A percentile compares a stretch with the other conserved stretches of the same genome.
Conservation (phyloP, 2,888 invertebrate species). For the Idaea dimidiata region DNA sequence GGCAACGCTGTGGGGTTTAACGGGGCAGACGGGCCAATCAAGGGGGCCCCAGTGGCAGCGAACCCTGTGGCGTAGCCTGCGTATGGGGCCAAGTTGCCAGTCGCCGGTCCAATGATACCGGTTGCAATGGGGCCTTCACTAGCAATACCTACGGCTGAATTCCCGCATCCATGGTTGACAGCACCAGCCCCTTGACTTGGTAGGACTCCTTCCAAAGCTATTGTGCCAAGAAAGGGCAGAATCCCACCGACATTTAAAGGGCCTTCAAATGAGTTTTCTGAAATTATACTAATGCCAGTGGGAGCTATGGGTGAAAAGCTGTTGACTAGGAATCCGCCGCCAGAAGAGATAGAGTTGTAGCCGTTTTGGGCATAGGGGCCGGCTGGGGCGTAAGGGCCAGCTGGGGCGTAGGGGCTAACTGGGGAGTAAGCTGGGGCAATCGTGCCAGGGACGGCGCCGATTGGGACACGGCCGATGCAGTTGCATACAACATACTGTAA, state of each 20-base stretch:
- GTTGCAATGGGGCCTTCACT: constrained; percentile 7
- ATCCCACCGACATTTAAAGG: constrained; percentile 16
- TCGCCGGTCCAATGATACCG: constrained; percentile 2
- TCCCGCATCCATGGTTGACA: constrained; percentile 20
- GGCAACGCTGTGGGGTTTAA: not conserved
- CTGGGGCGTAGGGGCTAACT: not conserved
- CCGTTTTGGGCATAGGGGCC: not conserved
- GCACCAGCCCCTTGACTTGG: constrained; percentile 19
- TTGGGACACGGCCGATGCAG: not conserved
- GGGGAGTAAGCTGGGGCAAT: not conserved
- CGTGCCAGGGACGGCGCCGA: not conserved
- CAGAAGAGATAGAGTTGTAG: constrained; percentile 9
- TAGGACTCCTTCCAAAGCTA: constrained; percentile 20
- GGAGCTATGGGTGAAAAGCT: constrained; percentile 21
- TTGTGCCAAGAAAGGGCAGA: constrained; percentile 22
- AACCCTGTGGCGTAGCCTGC: not conserved
- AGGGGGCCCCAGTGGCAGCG: not conserved
- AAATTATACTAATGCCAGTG: constrained; percentile 17
- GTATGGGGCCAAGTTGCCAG: constrained; percentile 3
- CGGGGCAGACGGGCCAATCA: not conserved
- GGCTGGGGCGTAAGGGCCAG: not conserved
- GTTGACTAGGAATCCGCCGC: constrained; percentile 28
- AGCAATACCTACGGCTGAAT: constrained; percentile 17
- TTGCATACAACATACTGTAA: not conserved
- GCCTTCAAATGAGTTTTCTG: constrained; percentile 25